A percentile compares a stretch with the other conserved stretches of the same genome.
These are phyloP conservation scores for Amniataba percoides DNA, from an alignment of 2,797 vertebrate genomes.

Conservation along the genomic window DNA sequence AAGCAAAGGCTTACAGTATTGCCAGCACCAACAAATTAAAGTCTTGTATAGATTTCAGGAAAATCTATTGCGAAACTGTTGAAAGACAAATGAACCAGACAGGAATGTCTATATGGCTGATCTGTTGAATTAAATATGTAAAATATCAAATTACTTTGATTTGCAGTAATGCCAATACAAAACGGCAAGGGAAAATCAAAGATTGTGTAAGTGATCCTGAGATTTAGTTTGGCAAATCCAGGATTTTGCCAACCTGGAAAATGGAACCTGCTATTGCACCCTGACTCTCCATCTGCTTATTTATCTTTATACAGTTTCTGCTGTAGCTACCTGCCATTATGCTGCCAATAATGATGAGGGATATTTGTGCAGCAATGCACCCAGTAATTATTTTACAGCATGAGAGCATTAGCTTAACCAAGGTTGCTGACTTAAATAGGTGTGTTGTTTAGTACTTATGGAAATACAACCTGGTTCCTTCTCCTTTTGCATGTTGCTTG, in stretches of 20 bases:
- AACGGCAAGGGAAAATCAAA: background rate
- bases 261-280: background rate
- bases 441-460: background rate
- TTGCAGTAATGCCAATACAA: background rate
- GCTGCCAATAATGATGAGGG: background rate
- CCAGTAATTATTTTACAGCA: conserved; percentile 8
- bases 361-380: background rate
- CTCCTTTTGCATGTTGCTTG: background rate
- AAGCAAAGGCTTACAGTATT: background rate
- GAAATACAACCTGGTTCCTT: background rate
- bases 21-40: background rate
- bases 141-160: background rate
- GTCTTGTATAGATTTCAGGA: background rate
- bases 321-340: background rate
- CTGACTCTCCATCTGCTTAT: background rate
- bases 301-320: background rate
- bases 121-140: background rate
- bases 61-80: background rate
- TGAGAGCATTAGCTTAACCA: background rate
- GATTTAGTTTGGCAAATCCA: background rate
- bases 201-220: background rate
- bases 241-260: background rate
- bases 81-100: background rate
- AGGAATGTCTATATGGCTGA: background rate
- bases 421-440: background rate